Conservation (phyloP, 2,888 invertebrate species). For the Drosophila quinaria region DNA sequence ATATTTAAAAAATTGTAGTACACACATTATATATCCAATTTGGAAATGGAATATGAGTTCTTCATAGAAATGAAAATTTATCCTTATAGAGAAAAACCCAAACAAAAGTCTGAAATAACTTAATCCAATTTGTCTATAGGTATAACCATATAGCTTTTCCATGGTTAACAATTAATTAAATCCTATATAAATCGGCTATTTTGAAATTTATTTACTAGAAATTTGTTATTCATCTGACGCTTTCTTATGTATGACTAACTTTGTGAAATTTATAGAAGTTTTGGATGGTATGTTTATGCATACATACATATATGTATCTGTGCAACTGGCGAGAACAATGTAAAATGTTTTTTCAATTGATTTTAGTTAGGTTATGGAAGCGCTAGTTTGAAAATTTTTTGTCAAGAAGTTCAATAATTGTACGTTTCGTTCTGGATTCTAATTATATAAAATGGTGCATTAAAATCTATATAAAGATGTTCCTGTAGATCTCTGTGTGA, state of each 20-base stretch:
- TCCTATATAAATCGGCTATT: slow-evolving; percentile 13
- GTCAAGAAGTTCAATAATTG: slow-evolving; percentile 60
- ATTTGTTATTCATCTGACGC: not conserved
- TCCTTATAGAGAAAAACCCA: slow-evolving; percentile 6
- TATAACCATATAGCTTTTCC: slow-evolving; percentile 2
- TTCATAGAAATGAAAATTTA: not conserved
- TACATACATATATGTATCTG: not conserved
- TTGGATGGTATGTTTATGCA: slow-evolving; percentile 26
- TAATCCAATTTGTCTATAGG: slow-evolving; percentile 9
- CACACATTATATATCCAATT: slow-evolving; percentile 1
- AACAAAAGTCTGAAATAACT: slow-evolving; percentile 4
- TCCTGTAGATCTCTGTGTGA: slow-evolving; percentile 3
- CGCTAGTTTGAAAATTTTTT: slow-evolving; percentile 62
- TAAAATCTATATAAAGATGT: slow-evolving; percentile 6
- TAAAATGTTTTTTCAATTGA: slow-evolving; percentile 9
- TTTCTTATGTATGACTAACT: not conserved
- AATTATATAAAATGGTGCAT: slow-evolving; percentile 26
- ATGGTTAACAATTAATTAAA: slow-evolving; percentile 1
- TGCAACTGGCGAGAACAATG: slow-evolving; percentile 32
- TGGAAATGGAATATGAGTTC: not conserved
- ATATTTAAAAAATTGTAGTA: not conserved
- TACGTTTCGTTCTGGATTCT: slow-evolving; percentile 50
- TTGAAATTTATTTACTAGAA: slow-evolving; percentile 11
- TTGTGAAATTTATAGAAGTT: slow-evolving; percentile 22
- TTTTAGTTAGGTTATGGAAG: slow-evolving; percentile 58